phyloP scores from a whole-genome alignment of 2,113 vertebrate species.

The Pomatorhinus ruficollis region DNA sequence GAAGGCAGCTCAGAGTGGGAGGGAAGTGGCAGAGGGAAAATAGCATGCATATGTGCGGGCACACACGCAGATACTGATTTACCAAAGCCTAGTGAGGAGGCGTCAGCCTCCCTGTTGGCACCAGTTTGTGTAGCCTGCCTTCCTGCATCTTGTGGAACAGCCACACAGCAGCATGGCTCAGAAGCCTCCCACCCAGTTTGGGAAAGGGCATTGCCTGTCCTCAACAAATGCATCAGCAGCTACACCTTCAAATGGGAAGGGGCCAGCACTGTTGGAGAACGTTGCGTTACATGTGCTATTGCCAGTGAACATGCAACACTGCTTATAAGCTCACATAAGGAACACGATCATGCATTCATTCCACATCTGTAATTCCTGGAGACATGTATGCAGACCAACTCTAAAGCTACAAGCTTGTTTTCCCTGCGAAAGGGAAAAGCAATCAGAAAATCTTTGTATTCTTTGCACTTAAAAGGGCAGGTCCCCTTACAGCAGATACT shows the following conservation, averaged over 20 bases:
- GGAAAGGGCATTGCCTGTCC: background rate
- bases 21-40: background rate
- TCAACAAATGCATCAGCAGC: rapidly evolving
- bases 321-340: background rate
- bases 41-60: background rate
- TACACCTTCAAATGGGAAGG: rapidly evolving
- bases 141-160: background rate
- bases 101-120: background rate
- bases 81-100: background rate
- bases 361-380: background rate
- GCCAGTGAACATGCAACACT: background rate
- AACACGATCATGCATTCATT: background rate
- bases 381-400: background rate
- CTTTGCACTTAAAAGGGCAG: constrained; percentile 6
- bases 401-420: background rate
- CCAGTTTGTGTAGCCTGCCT: background rate
- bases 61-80: background rate
- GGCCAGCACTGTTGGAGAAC: rapidly evolving
- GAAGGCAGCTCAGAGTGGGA: background rate
- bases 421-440: background rate
- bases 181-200: background rate
- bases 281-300: background rate
- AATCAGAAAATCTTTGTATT: background rate
- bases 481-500: constrained; percentile 28
- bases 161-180: background rate